A percentile compares a stretch with the other conserved stretches of the same genome.
Conservation (phyloP, 2,888 invertebrate species). For the Yponomeuta malinellus region DNA sequence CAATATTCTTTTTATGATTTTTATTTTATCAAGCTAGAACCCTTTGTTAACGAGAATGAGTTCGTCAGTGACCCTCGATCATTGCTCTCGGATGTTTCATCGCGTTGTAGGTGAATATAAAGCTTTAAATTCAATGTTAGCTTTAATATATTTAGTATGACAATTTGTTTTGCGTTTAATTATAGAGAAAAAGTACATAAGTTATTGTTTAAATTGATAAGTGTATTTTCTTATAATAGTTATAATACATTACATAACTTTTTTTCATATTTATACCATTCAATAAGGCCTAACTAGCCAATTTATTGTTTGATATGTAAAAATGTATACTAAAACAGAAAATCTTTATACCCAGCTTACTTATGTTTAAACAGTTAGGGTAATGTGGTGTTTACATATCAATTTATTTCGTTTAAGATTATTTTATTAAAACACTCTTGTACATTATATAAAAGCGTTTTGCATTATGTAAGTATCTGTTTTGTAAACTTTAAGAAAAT, state of each 20-base stretch:
- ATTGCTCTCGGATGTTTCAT: too few species aligned
- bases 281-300: too few species aligned
- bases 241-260: not conserved
- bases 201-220: not conserved
- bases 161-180: constrained; percentile 4
- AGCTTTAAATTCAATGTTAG: constrained; percentile 75
- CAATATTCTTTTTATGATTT: too few species aligned
- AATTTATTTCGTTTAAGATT: not conserved
- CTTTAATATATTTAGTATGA: constrained; percentile 60
- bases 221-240: not conserved
- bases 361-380: not conserved
- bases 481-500: not conserved
- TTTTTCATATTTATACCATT: not conserved
- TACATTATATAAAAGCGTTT: not conserved
- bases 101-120: constrained; percentile 54
- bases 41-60: too few species aligned
- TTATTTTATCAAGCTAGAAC: too few species aligned
- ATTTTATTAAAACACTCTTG: not conserved
- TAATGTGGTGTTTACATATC: constrained; percentile 3
- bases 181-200: not conserved
- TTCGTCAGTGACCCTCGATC: too few species aligned
- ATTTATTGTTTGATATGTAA: too few species aligned
- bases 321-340: too few species aligned
- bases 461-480: not conserved
- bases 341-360: not conserved